A percentile compares a stretch with the other conserved stretches of the same genome.
Evolutionary conservation across 2,113 vertebrate species (phyloP).

Genomic region (Plestiodon gilberti): DNA sequence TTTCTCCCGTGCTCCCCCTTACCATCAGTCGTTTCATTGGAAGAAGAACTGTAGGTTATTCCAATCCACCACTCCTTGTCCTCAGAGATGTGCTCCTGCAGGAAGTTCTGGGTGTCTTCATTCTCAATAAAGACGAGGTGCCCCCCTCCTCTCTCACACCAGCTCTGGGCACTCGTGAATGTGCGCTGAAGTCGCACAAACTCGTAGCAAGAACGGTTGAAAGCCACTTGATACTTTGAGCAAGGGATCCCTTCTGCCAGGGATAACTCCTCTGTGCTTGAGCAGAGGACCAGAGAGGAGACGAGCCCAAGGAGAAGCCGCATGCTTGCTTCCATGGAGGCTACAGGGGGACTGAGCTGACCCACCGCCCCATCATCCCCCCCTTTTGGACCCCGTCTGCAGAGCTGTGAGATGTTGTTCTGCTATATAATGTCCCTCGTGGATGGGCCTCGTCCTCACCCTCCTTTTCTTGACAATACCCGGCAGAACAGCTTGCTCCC

Average conservation of each 20-base stretch:
- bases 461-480: constrained; percentile 15
- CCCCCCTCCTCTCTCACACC: constrained; percentile 91
- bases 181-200: constrained; percentile 78
- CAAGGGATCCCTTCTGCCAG: constrained; percentile 73
- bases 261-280: constrained; percentile 41
- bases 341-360: constrained; percentile 48
- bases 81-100: constrained; percentile 82
- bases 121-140: constrained; percentile 89
- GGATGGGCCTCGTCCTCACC: constrained; percentile 24
- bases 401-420: constrained; percentile 29
- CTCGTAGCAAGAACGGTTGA: constrained; percentile 88
- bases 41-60: constrained; percentile 72
- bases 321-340: constrained; percentile 11
- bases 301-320: constrained; percentile 44
- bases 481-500: neutral
- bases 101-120: constrained; percentile 86
- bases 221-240: constrained; percentile 81
- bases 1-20: no score
- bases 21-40: constrained; percentile 73
- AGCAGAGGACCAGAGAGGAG: constrained; percentile 49
- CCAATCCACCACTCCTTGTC: constrained; percentile 92
- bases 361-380: neutral
- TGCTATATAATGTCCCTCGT: neutral
- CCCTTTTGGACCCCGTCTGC: constrained; percentile 39
- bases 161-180: constrained; percentile 84